Evolutionary conservation across 2,113 vertebrate species (phyloP).

Genomic region (Actenoides lindsayi): DNA sequence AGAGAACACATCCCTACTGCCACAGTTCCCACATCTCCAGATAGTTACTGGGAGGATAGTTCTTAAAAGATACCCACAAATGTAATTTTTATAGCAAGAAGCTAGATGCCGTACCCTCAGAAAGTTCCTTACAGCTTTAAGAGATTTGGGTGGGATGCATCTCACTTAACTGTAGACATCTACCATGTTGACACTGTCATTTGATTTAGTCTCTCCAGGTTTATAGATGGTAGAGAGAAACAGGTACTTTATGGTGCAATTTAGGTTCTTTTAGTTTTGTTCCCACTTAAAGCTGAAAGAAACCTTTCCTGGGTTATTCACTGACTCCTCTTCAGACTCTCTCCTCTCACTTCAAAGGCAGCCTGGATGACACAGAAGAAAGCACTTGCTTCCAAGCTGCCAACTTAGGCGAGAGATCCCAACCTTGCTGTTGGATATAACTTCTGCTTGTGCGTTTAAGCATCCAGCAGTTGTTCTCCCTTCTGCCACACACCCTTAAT

Average conservation of each 20-base stretch:
- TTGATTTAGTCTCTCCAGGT: not conserved
- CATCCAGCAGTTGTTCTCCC: not conserved
- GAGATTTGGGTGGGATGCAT: not conserved
- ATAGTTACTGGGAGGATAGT: not conserved
- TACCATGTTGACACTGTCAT: not conserved
- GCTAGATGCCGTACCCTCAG: not conserved
- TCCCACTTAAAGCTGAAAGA: not conserved
- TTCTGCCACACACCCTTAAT: not conserved
- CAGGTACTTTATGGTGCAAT: accelerated
- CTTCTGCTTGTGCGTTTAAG: not conserved
- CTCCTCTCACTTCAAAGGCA: not conserved
- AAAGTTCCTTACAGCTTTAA: not conserved
- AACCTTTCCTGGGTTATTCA: not conserved
- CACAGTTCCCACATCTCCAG: not conserved
- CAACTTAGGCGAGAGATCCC: not conserved
- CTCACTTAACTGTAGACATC: not conserved
- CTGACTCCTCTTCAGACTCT: not conserved
- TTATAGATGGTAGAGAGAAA: not conserved
- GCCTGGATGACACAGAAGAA: not conserved
- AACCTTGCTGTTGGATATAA: not conserved
- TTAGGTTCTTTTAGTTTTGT: not conserved
- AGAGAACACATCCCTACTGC: accelerated
- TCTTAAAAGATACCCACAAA: not conserved
- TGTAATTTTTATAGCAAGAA: not conserved
- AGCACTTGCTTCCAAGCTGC: not conserved